Evolutionary conservation across 2,797 vertebrate genomes (phyloP), one percentile per base, ranked within the genome.

Genomic region (Eremophila alpestris): DNA sequence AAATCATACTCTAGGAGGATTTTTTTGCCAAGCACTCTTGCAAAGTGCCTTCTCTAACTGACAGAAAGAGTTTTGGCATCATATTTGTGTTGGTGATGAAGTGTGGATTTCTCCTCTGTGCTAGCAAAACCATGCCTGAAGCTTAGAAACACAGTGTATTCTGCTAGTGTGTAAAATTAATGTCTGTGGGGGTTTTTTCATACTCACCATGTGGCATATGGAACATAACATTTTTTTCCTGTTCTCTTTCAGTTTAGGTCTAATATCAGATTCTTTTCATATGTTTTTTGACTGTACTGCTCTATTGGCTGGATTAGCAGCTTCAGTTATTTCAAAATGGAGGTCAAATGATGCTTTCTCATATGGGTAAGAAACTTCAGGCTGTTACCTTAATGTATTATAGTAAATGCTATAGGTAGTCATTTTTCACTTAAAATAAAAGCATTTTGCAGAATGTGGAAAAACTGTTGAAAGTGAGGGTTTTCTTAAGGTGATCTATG

Each of bases 201-300:
- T 40, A 52, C 13, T 54, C 24, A 30, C 32, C 10, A 45, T 77
- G 30, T 52, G 55, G 27, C 10, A 21, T 81, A 32, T 68, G 30
- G 40, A 83, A 80, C 18, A 11, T 97, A 94, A 97, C 67, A 2
- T 26, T 67, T 83, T 58, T 85, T 68, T 87, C 78, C 16, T 96
- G 38, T 95, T 98, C 73, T 96, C 94, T 98, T 98, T 46, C 98
- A 99, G 99, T 98, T 98, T 99, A 98, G 99, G 99, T 90, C 97
- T 99, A 97, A 99, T 99, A 98, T 99, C 99, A 40, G 99, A 99
- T 97, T 99, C 99, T 78, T 99, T 99, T 97, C 99, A 99, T 98
- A 99, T 99, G 99, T 99, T 99, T 98, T 99, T 99, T 73, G 99
- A 99, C 98, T 99, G 99, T 97, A 99, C 99, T 40, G 99, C 99